Evolutionary conservation across 2,797 vertebrate genomes (phyloP).

Genomic region (Microcaecilia unicolor): DNA sequence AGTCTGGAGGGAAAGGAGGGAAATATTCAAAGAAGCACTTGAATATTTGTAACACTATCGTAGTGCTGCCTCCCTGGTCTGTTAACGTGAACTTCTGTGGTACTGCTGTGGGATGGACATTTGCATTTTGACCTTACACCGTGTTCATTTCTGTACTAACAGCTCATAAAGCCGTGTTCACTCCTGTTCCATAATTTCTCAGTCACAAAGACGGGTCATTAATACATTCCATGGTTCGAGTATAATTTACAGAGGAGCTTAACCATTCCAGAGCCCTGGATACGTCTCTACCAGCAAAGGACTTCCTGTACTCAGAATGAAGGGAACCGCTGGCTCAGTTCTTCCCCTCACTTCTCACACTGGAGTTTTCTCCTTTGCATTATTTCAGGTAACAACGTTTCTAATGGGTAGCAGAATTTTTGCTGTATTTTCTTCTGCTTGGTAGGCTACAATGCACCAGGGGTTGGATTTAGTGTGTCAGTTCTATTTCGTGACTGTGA

Average conservation of each 20-base stretch:
- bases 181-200: constrained; percentile 12
- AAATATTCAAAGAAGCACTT: too few relatives aligned
- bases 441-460: too few relatives aligned
- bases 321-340: constrained; percentile 4
- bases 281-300: constrained; percentile 3
- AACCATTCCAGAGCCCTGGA: constrained; percentile 10
- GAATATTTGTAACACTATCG: too few relatives aligned
- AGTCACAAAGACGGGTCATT: constrained; percentile 20
- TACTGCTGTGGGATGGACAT: too few relatives aligned
- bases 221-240: constrained; percentile 7
- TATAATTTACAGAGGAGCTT: constrained; percentile 2
- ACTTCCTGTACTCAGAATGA: constrained; percentile 12
- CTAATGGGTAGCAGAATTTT: too few relatives aligned
- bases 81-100: too few relatives aligned
- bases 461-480: too few relatives aligned
- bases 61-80: too few relatives aligned
- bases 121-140: too few relatives aligned
- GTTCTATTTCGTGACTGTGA: too few relatives aligned
- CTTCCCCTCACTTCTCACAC: constrained; percentile 4
- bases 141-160: constrained; percentile 12
- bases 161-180: constrained; percentile 13
- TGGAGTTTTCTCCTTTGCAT: constrained; percentile 8
- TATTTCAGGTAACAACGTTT: constrained; percentile 11
- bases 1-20: too few relatives aligned
- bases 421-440: too few relatives aligned